phyloP scores from a whole-genome alignment of 1,140 invertebrate species.

The Rhyacophila brunnea region DNA sequence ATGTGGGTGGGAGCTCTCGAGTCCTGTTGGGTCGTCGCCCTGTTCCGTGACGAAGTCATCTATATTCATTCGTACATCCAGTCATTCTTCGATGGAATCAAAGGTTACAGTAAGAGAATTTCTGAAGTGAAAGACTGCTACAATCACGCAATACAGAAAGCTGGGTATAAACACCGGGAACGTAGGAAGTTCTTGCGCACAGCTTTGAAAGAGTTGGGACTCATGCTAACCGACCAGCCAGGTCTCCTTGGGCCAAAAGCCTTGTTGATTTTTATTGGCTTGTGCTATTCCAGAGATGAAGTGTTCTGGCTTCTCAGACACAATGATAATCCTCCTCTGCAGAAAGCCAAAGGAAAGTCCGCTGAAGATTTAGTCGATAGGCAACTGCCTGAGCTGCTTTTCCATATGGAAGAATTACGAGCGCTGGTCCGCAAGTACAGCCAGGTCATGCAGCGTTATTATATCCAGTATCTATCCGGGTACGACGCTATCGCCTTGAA shows the following conservation, averaged over 20 bases:
- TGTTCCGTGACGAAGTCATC: constrained; percentile 97
- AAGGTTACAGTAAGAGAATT: constrained; percentile 90
- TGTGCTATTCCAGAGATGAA: constrained; percentile 95
- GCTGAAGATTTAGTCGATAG: constrained; percentile 89
- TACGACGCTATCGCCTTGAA: constrained; percentile 93
- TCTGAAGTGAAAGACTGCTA: constrained; percentile 95
- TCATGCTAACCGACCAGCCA: constrained; percentile 97
- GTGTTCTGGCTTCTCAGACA: constrained; percentile 95
- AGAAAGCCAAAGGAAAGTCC: constrained; percentile 80
- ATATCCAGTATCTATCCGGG: constrained; percentile 93
- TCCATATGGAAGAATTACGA: constrained; percentile 96
- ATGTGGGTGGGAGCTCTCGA: constrained; percentile 91
- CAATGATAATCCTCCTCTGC: constrained; percentile 89
- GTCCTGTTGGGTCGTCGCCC: constrained; percentile 88
- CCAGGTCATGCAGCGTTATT: constrained; percentile 97
- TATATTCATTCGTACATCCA: constrained; percentile 94
- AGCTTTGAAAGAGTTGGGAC: constrained; percentile 90
- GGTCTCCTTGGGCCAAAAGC: constrained; percentile 95
- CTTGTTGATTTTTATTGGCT: constrained; percentile 93
- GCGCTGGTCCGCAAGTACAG: constrained; percentile 91
- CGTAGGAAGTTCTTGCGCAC: constrained; percentile 94
- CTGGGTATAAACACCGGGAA: constrained; percentile 88
- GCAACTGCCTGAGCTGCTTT: constrained; percentile 94
- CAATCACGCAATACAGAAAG: constrained; percentile 84
- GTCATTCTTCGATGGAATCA: constrained; percentile 91